Conservation (phyloP, 1,140 invertebrate species). For the Hyposmocoma kahamanoa region DNA sequence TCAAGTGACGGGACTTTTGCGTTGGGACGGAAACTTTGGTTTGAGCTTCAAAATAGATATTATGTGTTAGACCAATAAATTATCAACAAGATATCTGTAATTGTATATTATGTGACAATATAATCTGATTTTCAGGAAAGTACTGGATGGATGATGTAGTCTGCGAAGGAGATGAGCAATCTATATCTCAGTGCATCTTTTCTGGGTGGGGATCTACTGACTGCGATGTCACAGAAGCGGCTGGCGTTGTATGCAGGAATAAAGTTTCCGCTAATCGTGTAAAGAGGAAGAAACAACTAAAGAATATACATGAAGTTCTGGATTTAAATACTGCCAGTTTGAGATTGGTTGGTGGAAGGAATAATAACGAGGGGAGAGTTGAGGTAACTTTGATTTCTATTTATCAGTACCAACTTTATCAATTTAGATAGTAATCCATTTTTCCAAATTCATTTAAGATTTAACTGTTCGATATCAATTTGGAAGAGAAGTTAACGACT, state of each 20-base stretch:
- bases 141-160: conserved; percentile 94
- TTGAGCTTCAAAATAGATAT: no score
- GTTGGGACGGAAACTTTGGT: no score
- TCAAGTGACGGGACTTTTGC: no score
- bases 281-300: conserved; percentile 33
- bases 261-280: conserved; percentile 21
- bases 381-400: conserved; percentile 73
- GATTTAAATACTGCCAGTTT: conserved; percentile 57
- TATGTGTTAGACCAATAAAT: no score
- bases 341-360: conserved; percentile 78
- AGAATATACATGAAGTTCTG: conserved; percentile 54
- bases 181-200: conserved; percentile 83
- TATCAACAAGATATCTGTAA: no score
- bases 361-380: conserved; percentile 82
- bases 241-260: conserved; percentile 84
- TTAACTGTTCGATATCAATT: no score
- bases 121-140: conserved; percentile 77
- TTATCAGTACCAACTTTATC: no score
- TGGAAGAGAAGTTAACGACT: no score
- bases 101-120: no score
- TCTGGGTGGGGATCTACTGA: conserved; percentile 89
- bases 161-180: conserved; percentile 86
- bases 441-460: no score
- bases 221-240: conserved; percentile 84
- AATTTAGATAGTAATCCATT: no score